phyloP scores from a whole-genome alignment of 2,888 invertebrate species.

The Penaeus monodon region DNA sequence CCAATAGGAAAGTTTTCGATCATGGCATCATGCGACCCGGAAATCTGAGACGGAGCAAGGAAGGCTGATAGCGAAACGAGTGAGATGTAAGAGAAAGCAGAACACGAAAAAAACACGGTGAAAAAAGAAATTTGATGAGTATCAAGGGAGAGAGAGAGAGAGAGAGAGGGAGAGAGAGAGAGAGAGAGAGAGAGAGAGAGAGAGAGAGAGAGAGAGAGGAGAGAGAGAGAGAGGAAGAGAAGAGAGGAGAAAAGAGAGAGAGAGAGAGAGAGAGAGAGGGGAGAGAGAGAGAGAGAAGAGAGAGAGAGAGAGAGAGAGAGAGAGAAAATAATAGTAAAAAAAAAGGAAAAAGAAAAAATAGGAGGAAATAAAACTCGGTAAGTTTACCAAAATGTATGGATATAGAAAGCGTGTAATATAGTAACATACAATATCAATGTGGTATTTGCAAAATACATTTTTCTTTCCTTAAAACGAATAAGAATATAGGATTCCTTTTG shows the following conservation, averaged over 20 bases:
- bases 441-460: no score
- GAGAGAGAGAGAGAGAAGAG: not conserved
- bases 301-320: not conserved
- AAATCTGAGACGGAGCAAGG: not conserved
- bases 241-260: not conserved
- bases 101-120: not conserved
- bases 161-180: not conserved
- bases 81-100: not conserved
- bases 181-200: slow-evolving; percentile 9
- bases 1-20: not conserved
- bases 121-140: not conserved
- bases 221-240: not conserved
- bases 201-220: slow-evolving; percentile 18
- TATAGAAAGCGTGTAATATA: no score
- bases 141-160: not conserved
- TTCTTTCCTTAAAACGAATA: no score
- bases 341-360: no score
- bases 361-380: no score
- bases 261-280: not conserved
- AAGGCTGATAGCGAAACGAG: not conserved
- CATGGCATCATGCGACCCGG: no score
- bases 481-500: no score
- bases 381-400: no score
- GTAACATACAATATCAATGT: no score
- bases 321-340: no score